A percentile compares a stretch with the other conserved stretches of the same genome.
phyloP scores from a whole-genome alignment of 2,797 vertebrate species.

The Chrysocyon brachyurus region DNA sequence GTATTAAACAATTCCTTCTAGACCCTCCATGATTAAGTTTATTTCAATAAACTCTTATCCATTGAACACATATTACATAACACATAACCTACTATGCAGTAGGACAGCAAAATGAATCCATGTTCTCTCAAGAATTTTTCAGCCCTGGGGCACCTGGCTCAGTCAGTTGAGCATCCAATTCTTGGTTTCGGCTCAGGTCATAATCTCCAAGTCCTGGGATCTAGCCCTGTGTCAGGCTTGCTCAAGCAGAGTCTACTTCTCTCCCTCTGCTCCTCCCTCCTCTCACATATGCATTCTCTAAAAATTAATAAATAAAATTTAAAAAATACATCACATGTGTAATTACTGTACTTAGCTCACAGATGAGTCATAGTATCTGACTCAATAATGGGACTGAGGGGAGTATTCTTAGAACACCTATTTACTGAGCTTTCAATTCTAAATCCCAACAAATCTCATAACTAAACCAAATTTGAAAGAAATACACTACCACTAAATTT shows the following conservation, averaged over 20 bases:
- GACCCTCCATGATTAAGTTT: neutral
- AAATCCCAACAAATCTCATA: neutral
- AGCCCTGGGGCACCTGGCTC: neutral
- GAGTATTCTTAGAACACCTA: neutral
- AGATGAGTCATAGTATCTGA: neutral
- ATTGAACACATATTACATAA: neutral
- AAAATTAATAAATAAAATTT: neutral
- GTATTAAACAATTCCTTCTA: neutral
- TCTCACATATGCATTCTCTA: neutral
- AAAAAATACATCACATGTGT: neutral
- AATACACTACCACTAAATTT: neutral
- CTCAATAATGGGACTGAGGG: neutral
- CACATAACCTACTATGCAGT: neutral
- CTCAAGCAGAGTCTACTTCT: neutral
- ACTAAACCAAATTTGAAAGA: neutral
- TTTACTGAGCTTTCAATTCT: neutral
- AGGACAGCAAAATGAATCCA: neutral
- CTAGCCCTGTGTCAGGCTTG: neutral
- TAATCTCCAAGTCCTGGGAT: neutral
- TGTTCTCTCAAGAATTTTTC: neutral
- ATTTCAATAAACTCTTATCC: neutral
- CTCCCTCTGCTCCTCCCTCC: neutral
- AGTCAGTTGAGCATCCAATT: neutral
- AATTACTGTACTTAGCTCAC: neutral
- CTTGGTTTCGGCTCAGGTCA: neutral